A percentile compares a stretch with the other conserved stretches of the same genome.
phyloP scores from a whole-genome alignment of 2,888 invertebrate genomes.

The Maniola hyperantus region DNA sequence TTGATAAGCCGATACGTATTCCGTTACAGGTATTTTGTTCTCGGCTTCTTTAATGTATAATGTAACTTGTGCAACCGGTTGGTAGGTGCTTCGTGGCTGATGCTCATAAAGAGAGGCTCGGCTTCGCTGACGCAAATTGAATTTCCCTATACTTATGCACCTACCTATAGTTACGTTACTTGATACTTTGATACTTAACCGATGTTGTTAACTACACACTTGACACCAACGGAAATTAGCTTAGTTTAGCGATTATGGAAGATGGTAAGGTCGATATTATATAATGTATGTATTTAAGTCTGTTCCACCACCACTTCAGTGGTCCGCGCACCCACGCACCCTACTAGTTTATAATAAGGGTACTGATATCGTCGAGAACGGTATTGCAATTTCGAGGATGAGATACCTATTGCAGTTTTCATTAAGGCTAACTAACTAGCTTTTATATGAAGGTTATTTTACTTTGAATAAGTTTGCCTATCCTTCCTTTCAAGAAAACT shows the following conservation, averaged over 20 bases:
- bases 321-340: too few relatives aligned
- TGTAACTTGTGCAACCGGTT: conserved; percentile 6
- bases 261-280: neutral
- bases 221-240: conserved; percentile 6
- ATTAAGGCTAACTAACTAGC: neutral
- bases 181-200: neutral
- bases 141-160: neutral
- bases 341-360: too few relatives aligned
- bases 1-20: too few relatives aligned
- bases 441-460: too few relatives aligned
- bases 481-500: too few relatives aligned
- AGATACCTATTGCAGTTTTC: too few relatives aligned
- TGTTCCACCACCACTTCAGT: too few relatives aligned
- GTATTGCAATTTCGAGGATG: too few relatives aligned
- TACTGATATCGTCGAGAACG: too few relatives aligned
- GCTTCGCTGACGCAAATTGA: conserved; percentile 3
- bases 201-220: conserved; percentile 6
- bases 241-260: neutral
- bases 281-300: neutral
- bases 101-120: conserved; percentile 9
- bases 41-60: neutral
- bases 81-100: neutral
- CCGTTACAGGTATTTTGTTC: neutral
- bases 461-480: too few relatives aligned
- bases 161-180: neutral